These are phyloP conservation scores for Nebria ingens DNA, from an alignment of 1,140 invertebrate genomes.

Conservation along the genomic window DNA sequence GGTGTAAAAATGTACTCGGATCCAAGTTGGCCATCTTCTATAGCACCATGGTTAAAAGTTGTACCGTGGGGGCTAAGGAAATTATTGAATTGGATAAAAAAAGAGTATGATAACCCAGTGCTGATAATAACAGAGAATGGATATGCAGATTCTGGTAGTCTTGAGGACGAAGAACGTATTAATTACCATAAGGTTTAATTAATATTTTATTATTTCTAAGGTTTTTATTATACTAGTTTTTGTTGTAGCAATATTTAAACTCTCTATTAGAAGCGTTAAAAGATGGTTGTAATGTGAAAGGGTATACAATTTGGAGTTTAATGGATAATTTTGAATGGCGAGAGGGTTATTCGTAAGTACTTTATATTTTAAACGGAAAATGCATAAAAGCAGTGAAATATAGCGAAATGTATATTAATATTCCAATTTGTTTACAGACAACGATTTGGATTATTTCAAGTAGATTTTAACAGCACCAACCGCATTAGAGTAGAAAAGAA, in stretches of 20 bases:
- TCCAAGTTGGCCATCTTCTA: constrained; percentile 11
- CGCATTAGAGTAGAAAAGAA: constrained; percentile 18
- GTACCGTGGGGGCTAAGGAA: constrained; percentile 42
- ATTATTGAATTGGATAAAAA: constrained; percentile 41
- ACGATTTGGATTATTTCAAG: constrained; percentile 20
- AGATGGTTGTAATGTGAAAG: constrained; percentile 51
- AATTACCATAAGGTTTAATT: constrained; percentile 32
- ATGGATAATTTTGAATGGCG: constrained; percentile 75
- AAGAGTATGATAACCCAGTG: constrained; percentile 42
- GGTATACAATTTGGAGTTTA: constrained; percentile 61
- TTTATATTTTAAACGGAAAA: constrained; percentile 7
- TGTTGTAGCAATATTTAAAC: constrained; percentile 28
- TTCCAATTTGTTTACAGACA: constrained; percentile 15
- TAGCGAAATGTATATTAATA: constrained; percentile 6
- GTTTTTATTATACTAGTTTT: neutral
- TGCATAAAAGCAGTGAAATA: neutral
- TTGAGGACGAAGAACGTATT: constrained; percentile 40
- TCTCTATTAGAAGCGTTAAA: constrained; percentile 22
- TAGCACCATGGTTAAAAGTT: constrained; percentile 20
- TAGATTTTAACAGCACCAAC: constrained; percentile 15
- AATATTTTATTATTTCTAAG: constrained; percentile 1
- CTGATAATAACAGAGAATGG: constrained; percentile 54
- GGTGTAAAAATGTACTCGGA: constrained; percentile 27
- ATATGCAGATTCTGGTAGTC: constrained; percentile 33
- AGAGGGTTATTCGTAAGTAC: constrained; percentile 47